Evolutionary conservation across 2,113 vertebrate genomes (phyloP), one percentile per base, ranked within the genome.

Genomic region (Hippocampus barbouri): DNA sequence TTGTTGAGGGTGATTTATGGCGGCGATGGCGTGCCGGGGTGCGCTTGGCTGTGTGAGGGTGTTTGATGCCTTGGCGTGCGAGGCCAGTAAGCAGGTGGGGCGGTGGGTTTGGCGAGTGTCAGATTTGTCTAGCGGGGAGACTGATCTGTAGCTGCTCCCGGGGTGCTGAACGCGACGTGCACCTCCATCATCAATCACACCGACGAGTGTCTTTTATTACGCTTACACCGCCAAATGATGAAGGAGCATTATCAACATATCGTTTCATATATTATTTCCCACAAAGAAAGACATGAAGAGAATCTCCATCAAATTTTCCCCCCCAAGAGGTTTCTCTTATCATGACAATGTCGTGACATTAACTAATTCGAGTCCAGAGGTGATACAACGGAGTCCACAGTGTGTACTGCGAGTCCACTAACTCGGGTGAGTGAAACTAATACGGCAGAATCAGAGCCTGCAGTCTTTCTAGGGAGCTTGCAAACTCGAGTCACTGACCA

Each of bases 1-100:
- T 78, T 91, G 90, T 93, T 82, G 92, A 74, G 78, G 86, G 91
- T 95, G 94, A 95, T 94, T 94, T 94, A 94, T 93, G 92, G 86
- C 82, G 34, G 75, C 69, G 70, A 87, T 84, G 90, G 72, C 76
- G 74, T 71, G 81, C 82, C 57, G 5, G 86, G 83, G 84, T 85
- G 79, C 80, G 87, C 91, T 91, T 90, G 87, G 89, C 90, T 89
- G 87, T 89, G 87, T 73, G 76, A 85, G 79, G 77, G 87, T n/a
- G 84, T 89, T 85, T 89, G 88, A 90, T 89, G 88, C 76, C 30
- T 38, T 68, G 47, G 51, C 8, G 66, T 74, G 81, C 69, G 87
- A 78, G 85, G 76, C 79, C 85, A 74, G 79, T 83, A 79, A 85
- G 83, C 85, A 89, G 88, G 83, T 86, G 87, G 85, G 85, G 81